Evolutionary conservation across 2,888 invertebrate genomes (phyloP), one percentile per base, ranked within the genome.

Genomic region (Chrysolina oricalcia): DNA sequence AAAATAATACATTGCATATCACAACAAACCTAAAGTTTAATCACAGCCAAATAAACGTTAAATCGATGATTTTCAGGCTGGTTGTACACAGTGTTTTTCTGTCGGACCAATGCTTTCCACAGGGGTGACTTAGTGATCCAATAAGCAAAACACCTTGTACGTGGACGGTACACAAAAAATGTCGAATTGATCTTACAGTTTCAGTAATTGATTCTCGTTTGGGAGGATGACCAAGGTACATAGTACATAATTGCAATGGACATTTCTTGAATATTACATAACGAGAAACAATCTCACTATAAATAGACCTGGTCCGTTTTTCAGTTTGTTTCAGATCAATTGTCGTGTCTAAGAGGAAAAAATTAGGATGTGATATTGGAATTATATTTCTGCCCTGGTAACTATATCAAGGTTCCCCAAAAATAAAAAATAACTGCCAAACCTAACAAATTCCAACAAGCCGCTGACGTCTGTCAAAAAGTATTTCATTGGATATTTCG

Each of bases 31-130:
- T 84, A 84, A 84, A 84, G 76, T 81, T 82, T 84, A 84, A 80
- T 84, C 84, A 84, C 84, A 84, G 84, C 84, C 84, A 83, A 83
- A 82, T 81, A 84, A 84, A 84, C 79, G 80, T 83, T 79, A 81
- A 81, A 77, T 78, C 75, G 81, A 79, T 83, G 82, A 81, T 76
- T 81, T 78, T 77, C 80, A 81, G 82, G 82, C 83, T 82, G 80
- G 81, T 75, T 81, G 68, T 80, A 78, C 82, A 81, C 80, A 79
- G 79, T 81, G 82, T 80, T 62, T 62, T 68, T 6, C 27, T 79
- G 72, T 62, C 69, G 77, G 76, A 79, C 65, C 68, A 67, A 65
- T 48, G n/a, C 27, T 23, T 74, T 74, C 27, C 27, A 17, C 23
- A 41, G 43, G 15, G 19, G 63, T 65, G 21, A 17, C 10, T 48